These are phyloP conservation scores for Tenthredo livida DNA, from an alignment of 2,888 invertebrate genomes.

Conservation along the genomic window DNA sequence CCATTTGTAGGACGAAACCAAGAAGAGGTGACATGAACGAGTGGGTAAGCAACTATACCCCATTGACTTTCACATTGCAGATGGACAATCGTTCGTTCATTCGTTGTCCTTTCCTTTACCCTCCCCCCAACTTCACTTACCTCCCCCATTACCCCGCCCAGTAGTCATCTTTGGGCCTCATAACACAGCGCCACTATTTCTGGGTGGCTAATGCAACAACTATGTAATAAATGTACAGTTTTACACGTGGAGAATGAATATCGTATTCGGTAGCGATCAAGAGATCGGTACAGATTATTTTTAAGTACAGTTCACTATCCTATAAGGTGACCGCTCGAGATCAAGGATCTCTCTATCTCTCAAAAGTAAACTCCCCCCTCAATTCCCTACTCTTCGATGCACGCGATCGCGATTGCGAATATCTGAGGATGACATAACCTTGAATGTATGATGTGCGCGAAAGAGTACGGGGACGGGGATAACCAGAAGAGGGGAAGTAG, in stretches of 20 bases:
- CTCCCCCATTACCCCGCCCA: background rate
- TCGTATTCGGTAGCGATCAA: background rate
- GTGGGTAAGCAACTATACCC: conserved; percentile 35
- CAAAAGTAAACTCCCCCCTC: background rate
- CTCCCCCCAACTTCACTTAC: no score
- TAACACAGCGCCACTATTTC: conserved; percentile 34
- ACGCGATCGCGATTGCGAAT: background rate
- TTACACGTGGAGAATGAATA: background rate
- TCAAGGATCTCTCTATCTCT: background rate
- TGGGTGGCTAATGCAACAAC: conserved; percentile 2
- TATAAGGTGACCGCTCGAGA: background rate
- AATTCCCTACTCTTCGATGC: background rate
- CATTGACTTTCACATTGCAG: conserved; percentile 49
- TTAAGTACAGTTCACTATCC: background rate
- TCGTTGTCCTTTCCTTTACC: conserved; percentile 21
- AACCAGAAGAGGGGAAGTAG: background rate
- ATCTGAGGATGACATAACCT: background rate
- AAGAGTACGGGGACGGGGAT: background rate
- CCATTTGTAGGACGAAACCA: conserved; percentile 46
- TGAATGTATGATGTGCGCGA: background rate
- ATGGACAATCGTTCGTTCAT: conserved; percentile 42
- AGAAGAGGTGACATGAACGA: conserved; percentile 49
- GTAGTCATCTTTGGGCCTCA: background rate
- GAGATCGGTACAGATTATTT: background rate
- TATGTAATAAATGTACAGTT: conserved; percentile 1